Evolutionary conservation across 2,888 invertebrate species (phyloP), one percentile per base, ranked within the genome.

Genomic region (Sericinus montela): DNA sequence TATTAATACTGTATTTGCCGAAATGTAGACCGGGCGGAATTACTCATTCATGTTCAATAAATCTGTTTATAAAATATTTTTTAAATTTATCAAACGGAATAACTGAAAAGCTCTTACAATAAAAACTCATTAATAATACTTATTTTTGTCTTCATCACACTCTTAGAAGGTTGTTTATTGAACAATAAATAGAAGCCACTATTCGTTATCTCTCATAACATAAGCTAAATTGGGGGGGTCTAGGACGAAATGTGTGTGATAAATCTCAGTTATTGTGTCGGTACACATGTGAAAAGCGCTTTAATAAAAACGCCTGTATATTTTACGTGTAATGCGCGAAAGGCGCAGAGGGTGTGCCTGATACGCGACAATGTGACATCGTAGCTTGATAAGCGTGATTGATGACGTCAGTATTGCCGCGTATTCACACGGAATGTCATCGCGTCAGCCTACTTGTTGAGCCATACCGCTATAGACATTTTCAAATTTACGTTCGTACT

Each of bases 321-420:
- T 50, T 44, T 44, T 45, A 45, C 32, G 41, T 45, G 44, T 34
- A 11, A 15, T 36, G 45, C n/a, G 35, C 7, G 23, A 9, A 9
- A n/a, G 19, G 39, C 10, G 15, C 13, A 30, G 11, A 29, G 38
- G 39, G 48, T 37, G 35, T 28, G 42, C 35, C 46, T 48, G 55
- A 43, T 52, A 60, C 52, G 53, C 38, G 53, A 53, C 60, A 62
- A 54, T 59, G 62, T 61, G 67, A 65, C 69, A 57, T 19, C 55
- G 52, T 48, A 54, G 55, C 51, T 62, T 72, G 85, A 85, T 85
- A 84, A 82, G 69, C 70, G 72, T 83, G 85, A 86, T 85, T 84
- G 80, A 86, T 80, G 82, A 74, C 80, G 77, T 80, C 80, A 82
- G 71, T 61, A 63, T 59, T 59, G 59, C 62, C 57, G 49, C 51